Conservation (phyloP, 1,140 invertebrate genomes). For the Galleria mellonella region DNA sequence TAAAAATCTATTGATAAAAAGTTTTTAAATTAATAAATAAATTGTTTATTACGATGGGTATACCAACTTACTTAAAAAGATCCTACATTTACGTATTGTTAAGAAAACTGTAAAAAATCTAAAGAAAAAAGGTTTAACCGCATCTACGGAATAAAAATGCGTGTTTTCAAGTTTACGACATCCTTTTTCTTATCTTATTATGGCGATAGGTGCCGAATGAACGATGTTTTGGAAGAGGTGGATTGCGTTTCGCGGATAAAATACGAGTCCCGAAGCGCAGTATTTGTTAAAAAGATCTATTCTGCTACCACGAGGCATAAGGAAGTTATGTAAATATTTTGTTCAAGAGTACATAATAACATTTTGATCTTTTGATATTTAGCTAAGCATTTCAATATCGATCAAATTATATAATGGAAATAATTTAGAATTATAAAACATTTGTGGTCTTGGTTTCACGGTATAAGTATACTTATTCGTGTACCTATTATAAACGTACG, state of each 20-base stretch:
- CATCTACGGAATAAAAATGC: conserved; percentile 40
- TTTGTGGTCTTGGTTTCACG: too few species aligned
- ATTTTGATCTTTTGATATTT: too few species aligned
- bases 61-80: too few species aligned
- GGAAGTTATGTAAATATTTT: not conserved
- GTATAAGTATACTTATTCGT: too few species aligned
- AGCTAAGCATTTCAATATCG: too few species aligned
- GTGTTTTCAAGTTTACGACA: conserved; percentile 58
- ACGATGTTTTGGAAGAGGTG: conserved; percentile 14
- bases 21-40: too few species aligned
- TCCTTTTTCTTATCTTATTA: conserved; percentile 56
- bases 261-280: conserved; percentile 6
- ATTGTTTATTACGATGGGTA: too few species aligned
- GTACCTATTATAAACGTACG: too few species aligned
- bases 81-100: not conserved
- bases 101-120: conserved; percentile 1
- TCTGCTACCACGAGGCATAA: not conserved
- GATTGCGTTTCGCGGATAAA: conserved; percentile 12
- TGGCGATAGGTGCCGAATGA: conserved; percentile 48
- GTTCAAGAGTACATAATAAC: too few species aligned
- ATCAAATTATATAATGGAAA: too few species aligned
- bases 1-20: too few species aligned
- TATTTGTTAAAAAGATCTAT: conserved; percentile 3
- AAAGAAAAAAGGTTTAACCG: conserved; percentile 9
- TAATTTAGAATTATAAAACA: too few species aligned